Percentiles rank a stretch among this genome's conserved stretches.
Evolutionary conservation across 2,113 vertebrate genomes (phyloP).

Genomic region (Myiagra hebetior): DNA sequence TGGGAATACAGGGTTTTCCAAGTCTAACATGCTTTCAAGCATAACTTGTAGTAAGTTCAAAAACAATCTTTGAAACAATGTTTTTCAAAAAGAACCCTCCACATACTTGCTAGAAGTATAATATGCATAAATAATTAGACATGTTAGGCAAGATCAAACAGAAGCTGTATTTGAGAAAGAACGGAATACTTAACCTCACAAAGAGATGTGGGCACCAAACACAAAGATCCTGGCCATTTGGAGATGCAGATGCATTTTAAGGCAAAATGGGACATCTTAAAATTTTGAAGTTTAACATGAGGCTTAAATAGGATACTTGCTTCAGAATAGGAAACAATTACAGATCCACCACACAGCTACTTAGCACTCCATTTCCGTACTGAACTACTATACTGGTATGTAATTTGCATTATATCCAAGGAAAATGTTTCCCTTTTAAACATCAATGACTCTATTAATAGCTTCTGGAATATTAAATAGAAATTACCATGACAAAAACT

Average conservation of each 20-base stretch:
- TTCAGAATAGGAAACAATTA: neutral
- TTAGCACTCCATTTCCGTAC: neutral
- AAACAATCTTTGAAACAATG: neutral
- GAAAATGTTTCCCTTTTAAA: neutral
- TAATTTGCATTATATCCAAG: neutral
- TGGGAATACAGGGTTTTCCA: neutral
- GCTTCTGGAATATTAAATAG: neutral
- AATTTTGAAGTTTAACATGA: neutral
- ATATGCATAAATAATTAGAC: neutral
- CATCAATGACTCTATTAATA: slow-evolving; percentile 8
- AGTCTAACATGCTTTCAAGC: neutral
- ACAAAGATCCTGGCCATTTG: neutral
- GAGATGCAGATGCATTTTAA: neutral
- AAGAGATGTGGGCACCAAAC: neutral
- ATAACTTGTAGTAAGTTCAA: neutral
- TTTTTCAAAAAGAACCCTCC: neutral
- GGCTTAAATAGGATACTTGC: neutral
- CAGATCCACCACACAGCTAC: neutral
- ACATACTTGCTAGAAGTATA: neutral
- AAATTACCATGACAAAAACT: neutral
- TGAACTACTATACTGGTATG: neutral
- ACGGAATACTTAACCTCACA: neutral
- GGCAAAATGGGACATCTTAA: neutral
- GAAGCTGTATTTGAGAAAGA: neutral
- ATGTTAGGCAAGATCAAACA: neutral